Conservation (phyloP, 2,113 vertebrate genomes). For the Charadrius vociferus region DNA sequence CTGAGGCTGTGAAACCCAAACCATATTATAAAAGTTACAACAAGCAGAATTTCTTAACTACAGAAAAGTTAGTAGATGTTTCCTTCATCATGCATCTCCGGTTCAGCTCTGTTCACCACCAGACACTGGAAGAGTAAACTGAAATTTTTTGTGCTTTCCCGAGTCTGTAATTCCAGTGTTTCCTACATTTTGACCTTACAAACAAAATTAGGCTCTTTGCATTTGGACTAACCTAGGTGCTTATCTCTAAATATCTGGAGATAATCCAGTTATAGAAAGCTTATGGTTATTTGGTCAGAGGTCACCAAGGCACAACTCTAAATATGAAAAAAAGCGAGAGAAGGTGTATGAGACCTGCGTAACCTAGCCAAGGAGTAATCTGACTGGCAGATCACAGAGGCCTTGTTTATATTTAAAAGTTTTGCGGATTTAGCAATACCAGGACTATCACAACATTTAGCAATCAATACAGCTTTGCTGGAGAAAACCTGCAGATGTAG, state of each 20-base stretch:
- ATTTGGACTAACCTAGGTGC: not conserved
- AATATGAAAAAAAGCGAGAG: not conserved
- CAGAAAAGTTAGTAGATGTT: not conserved
- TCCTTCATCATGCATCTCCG: not conserved
- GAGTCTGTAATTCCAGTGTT: not conserved
- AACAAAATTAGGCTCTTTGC: not conserved
- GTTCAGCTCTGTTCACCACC: not conserved
- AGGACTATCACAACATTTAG: not conserved
- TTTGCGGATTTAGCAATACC: not conserved
- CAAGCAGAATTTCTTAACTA: not conserved
- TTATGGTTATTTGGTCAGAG: not conserved
- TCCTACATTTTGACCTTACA: not conserved
- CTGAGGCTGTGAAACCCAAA: not conserved
- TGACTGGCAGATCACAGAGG: accelerated
- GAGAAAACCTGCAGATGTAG: not conserved
- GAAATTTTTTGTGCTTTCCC: not conserved
- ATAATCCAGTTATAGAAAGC: conserved; percentile 22
- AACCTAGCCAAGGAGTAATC: not conserved
- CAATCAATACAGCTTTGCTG: not conserved
- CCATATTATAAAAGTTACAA: not conserved
- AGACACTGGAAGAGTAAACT: not conserved
- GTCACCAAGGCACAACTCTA: not conserved
- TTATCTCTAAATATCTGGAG: not conserved
- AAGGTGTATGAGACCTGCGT: not conserved
- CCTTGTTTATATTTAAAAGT: not conserved